phyloP scores from a whole-genome alignment of 92 coral and sea anemone species.

The Scolanthus callimorphus region DNA sequence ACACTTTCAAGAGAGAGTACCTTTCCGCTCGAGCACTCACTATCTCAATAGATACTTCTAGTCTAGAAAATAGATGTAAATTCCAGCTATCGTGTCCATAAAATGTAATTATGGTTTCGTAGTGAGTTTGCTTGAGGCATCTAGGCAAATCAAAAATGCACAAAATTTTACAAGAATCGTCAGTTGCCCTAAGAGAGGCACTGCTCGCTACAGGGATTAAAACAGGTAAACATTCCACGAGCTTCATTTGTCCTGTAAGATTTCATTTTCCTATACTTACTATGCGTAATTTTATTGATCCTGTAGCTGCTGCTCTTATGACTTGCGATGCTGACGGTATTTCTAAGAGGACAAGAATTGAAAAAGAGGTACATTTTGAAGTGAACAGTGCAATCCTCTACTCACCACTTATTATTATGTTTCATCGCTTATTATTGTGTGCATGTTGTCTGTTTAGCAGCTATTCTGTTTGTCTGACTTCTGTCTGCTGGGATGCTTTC shows the following conservation, averaged over 20 bases:
- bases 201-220: constrained; percentile 5
- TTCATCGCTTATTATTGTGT: too few relatives aligned
- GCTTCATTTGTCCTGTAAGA: background rate
- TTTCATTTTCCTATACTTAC: background rate
- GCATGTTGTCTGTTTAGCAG: too few relatives aligned
- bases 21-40: too few relatives aligned
- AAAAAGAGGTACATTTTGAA: constrained; percentile 18
- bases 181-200: constrained; percentile 5
- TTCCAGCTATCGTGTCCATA: too few relatives aligned
- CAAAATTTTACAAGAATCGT: constrained; percentile 9
- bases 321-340: constrained; percentile 40
- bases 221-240: constrained; percentile 12
- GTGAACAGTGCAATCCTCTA: background rate
- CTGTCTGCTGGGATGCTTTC: too few relatives aligned
- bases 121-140: background rate
- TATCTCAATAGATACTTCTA: too few relatives aligned
- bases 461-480: too few relatives aligned
- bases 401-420: too few relatives aligned
- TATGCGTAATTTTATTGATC: background rate
- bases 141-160: constrained; percentile 5
- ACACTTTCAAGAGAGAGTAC: too few relatives aligned
- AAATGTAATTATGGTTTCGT: too few relatives aligned
- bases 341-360: constrained; percentile 6
- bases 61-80: too few relatives aligned
- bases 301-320: constrained; percentile 52